These are phyloP conservation scores for Deladenus siricidicola DNA, from an alignment of 2,888 invertebrate species.

Conservation along the genomic window DNA sequence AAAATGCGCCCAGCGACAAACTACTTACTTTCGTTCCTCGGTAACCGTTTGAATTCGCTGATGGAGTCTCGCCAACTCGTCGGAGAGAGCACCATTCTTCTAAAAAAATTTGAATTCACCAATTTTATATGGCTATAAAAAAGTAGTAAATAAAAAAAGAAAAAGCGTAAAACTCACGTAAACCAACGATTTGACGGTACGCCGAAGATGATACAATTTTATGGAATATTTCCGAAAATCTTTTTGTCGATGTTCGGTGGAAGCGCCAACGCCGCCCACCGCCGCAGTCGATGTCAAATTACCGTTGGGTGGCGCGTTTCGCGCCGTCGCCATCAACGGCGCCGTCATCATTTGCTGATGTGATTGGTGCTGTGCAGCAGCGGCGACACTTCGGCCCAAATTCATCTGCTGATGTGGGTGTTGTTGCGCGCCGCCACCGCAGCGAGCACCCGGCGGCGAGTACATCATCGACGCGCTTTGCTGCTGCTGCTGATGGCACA, in stretches of 20 bases:
- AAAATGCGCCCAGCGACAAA: too few species aligned
- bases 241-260: not conserved
- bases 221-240: slow-evolving; percentile 18
- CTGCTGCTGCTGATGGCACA: too few species aligned
- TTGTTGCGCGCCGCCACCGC: not conserved
- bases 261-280: too few species aligned
- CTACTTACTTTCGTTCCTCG: slow-evolving; percentile 37
- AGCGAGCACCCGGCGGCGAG: slow-evolving; percentile 11
- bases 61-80: slow-evolving; percentile 34
- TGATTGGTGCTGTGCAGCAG: not conserved
- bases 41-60: slow-evolving; percentile 30
- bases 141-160: not conserved
- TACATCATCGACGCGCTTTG: too few species aligned
- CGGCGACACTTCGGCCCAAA: too few species aligned
- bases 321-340: not conserved
- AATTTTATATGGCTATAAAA: not conserved
- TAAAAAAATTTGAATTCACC: slow-evolving; percentile 19
- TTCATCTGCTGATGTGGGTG: too few species aligned
- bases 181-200: slow-evolving; percentile 29
- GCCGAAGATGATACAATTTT: slow-evolving; percentile 25
- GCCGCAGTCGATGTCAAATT: not conserved
- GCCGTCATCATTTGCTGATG: not conserved
- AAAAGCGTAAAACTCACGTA: slow-evolving; percentile 24
- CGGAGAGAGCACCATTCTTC: slow-evolving; percentile 36
- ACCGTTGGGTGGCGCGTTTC: not conserved